Evolutionary conservation across 2,113 vertebrate genomes (phyloP), one percentile per base, ranked within the genome.

Genomic region (Nesospiza acunhae): DNA sequence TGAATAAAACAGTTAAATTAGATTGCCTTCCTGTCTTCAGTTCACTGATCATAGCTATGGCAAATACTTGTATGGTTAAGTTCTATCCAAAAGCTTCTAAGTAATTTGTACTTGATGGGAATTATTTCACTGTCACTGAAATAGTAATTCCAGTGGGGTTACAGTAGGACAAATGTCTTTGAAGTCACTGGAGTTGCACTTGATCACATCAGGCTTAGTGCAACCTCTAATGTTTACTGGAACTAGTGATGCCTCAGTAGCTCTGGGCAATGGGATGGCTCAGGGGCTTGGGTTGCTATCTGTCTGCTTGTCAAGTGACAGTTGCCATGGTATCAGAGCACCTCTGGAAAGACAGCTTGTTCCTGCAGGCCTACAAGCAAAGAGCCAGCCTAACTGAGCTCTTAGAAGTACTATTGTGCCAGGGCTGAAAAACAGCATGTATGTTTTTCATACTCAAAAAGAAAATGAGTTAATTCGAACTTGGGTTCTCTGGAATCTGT

Each of bases 321-420:
- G 87, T 96, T 95, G 70, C 87, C 52, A 93, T 90, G 87, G 91
- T 74, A 77, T 85, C 94, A 39, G 55, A 90, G 50, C 78, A 95
- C 74, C 78, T 90, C 72, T 58, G 39, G 46, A 82, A 66, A 94
- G 58, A 44, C 53, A 87, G 67, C 84, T 83, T 90, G 59, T n/a
- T 94, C 59, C 87, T 94, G 50, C 74, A 95, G 84, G 82, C 55
- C 93, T 55, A 16, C 26, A 35, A 80, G 58, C 55, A 87, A 60
- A 63, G 85, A 92, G 28, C 69, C 44, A 94, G 46, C n/a, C 66
- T 68, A 62, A 37, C 5, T 44, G 37, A 90, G 62, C 39, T 79
- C 30, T 76, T 60, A 23, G 46, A 85, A 66, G 70, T 28, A 66
- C 62, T 55, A 17, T 56, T 26, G 13, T 58, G 46, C 50, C 39